Base-by-base conservation (phyloP, 2,797 vertebrate genomes). In the Hyperoplus immaculatus region DNA sequence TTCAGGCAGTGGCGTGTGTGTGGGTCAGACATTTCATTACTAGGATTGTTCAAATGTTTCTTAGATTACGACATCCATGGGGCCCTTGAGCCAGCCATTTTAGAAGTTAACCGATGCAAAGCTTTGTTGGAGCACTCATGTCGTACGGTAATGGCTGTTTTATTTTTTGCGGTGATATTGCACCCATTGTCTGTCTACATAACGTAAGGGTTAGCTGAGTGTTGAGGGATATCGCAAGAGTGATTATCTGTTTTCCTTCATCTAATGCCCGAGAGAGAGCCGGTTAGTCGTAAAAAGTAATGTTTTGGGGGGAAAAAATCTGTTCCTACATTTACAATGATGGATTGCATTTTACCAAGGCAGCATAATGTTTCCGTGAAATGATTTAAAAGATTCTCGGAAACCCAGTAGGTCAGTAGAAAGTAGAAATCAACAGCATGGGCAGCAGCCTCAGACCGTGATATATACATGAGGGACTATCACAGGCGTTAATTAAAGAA, bases 11-110 rank as follows among this genome's bases (percentile, higher is more conserved):
- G 18, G 29, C 3, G 39, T 50, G 49, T 59, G 65, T 43, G 59
- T 59, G 72, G 56, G 72, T 74, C 61, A 77, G 67, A 75, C 47
- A 65, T 39, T 62, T 87, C 63, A 82, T 88, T 86, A 67, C 63
- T 61, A 60, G 57, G 58, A 15, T 5, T 69, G 78, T 81, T 89
- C 65, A 84, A 80, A 85, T 2, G 2, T 47, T 69, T 65, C 69
- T 80, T 43, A 70, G 85, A 86, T 85, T 76, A 75, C 54, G 54
- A 76, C 69, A 65, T 77, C 38, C 54, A 21, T 4, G 43, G 43
- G 41, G 41, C 66, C 62, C 59, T 47, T 75, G 43, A 72, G 29
- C 51, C 43, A 66, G 66, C 7, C 56, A 21, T 56, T 38, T 66
- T 59, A 36, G 21, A 43, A 41, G 42, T 55, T n/a, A 66, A 56